These are phyloP conservation scores for Ailuropoda melanoleuca DNA, from an alignment of 2,113 vertebrate genomes.

Conservation along the genomic window DNA sequence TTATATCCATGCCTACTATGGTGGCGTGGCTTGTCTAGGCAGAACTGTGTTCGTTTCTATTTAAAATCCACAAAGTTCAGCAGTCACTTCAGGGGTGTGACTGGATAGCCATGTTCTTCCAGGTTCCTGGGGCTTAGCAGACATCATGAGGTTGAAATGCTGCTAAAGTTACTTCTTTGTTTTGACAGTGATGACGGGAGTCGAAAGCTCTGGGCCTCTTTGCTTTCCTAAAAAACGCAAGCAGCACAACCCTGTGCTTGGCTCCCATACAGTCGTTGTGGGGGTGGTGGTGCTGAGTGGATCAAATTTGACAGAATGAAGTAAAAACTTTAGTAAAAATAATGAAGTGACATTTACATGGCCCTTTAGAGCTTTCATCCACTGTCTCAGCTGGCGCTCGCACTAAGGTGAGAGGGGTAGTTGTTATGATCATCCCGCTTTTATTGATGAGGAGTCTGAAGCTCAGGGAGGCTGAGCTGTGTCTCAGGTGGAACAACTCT, in stretches of 20 bases:
- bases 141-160: constrained; percentile 4
- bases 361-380: not conserved
- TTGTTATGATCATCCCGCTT: not conserved
- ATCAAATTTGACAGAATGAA: not conserved
- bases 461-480: not conserved
- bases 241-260: not conserved
- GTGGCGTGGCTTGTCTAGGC: not conserved
- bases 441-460: not conserved
- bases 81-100: not conserved
- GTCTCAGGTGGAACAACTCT: not conserved
- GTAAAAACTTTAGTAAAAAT: not conserved
- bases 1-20: not conserved
- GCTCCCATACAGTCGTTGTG: not conserved
- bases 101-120: not conserved
- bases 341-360: not conserved
- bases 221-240: not conserved
- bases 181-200: constrained; percentile 47
- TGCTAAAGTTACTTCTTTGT: constrained; percentile 40
- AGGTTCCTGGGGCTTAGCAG: constrained; percentile 28
- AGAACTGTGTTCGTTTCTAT: constrained; percentile 16
- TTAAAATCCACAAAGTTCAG: constrained; percentile 48
- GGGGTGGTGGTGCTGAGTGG: not conserved
- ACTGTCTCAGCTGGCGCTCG: not conserved
- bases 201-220: not conserved
- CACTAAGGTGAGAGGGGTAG: not conserved